These are phyloP conservation scores for Melinopterus prodromus DNA, from an alignment of 2,888 invertebrate genomes.

Conservation along the genomic window DNA sequence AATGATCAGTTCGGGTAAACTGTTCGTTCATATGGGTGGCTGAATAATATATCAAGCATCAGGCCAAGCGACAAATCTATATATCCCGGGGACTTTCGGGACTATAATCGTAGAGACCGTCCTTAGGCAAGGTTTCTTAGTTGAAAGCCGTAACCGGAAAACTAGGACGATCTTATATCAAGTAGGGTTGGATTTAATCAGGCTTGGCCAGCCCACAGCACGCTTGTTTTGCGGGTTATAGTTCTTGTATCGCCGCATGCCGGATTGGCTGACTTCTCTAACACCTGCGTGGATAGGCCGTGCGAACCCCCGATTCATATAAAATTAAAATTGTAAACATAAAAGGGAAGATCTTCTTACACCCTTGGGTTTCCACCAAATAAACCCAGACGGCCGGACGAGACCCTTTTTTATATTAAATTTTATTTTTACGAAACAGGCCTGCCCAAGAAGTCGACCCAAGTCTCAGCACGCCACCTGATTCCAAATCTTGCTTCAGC, in stretches of 20 bases:
- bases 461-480: neutral
- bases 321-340: neutral
- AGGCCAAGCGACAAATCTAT: neutral
- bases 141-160: neutral
- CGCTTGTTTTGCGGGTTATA: no score
- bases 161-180: neutral
- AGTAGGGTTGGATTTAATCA: neutral
- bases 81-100: neutral
- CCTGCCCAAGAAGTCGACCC: neutral
- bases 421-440: neutral
- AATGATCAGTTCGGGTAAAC: neutral
- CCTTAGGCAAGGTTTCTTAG: neutral
- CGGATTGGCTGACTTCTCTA: neutral
- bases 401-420: neutral
- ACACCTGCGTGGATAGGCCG: neutral
- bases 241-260: neutral
- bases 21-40: neutral
- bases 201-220: no score
- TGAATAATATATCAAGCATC: neutral
- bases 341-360: neutral
- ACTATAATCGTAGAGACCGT: neutral
- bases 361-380: neutral
- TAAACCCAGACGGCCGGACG: neutral
- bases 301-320: neutral
- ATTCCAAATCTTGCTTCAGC: neutral